Evolutionary conservation across 2,797 vertebrate genomes (phyloP).

Genomic region (Phalanger gymnotis): DNA sequence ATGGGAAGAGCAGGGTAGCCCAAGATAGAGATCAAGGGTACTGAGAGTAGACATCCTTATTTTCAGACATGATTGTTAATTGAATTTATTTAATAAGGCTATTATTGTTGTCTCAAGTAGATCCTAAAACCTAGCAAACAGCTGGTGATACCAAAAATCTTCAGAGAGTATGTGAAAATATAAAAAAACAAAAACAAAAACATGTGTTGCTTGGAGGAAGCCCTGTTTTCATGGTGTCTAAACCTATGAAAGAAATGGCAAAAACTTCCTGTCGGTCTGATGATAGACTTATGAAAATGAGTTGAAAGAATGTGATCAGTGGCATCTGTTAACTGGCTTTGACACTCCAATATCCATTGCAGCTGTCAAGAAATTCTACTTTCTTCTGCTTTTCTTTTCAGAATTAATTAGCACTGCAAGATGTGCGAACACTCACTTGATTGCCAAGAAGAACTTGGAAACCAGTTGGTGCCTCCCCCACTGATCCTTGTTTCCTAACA

Average conservation of each 20-base stretch:
- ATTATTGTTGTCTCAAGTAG: neutral
- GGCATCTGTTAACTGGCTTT: constrained; percentile 73
- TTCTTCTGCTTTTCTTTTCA: constrained; percentile 74
- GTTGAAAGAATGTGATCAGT: constrained; percentile 74
- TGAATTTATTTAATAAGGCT: neutral
- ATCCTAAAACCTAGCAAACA: neutral
- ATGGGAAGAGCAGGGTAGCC: too few relatives aligned
- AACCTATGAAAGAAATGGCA: neutral
- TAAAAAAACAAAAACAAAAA: neutral
- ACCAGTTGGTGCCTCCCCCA: constrained; percentile 9
- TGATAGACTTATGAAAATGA: constrained; percentile 58
- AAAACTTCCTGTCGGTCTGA: constrained; percentile 18
- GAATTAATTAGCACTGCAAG: constrained; percentile 80
- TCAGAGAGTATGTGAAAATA: neutral
- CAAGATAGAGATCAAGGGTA: neutral
- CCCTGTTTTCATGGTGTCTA: neutral
- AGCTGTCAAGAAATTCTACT: constrained; percentile 78
- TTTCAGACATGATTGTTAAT: neutral
- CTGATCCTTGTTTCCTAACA: constrained; percentile 55
- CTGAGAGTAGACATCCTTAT: neutral
- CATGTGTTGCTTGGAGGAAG: neutral
- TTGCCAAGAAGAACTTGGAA: constrained; percentile 80
- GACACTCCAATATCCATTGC: constrained; percentile 74
- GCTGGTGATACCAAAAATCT: neutral
- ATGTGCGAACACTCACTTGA: constrained; percentile 44